A percentile compares a stretch with the other conserved stretches of the same genome.
phyloP scores from a whole-genome alignment of 1,140 invertebrate species.

The Caenorhabditis inopinata region DNA sequence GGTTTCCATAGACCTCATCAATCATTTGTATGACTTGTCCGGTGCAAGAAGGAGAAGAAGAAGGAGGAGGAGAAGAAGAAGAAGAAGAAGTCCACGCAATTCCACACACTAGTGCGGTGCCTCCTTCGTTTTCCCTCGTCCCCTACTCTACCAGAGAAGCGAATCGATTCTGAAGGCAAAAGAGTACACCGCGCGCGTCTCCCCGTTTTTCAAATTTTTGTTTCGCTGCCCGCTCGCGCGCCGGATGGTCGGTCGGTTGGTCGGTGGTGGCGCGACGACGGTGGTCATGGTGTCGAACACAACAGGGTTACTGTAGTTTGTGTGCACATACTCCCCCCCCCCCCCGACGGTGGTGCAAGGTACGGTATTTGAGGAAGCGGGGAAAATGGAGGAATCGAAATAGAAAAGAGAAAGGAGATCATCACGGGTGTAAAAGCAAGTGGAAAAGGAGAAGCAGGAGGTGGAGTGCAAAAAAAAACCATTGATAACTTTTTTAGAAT shows the following conservation, averaged over 20 bases:
- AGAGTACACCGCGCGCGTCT: neutral
- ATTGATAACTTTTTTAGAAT: slow-evolving; percentile 18
- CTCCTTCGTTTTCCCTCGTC: neutral
- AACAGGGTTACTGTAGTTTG: slow-evolving; percentile 1
- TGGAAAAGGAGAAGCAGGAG: neutral
- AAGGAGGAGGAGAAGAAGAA: no score
- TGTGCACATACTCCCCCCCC: neutral
- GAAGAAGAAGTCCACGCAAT: slow-evolving; percentile 13
- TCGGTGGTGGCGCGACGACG: neutral
- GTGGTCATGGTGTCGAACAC: neutral
- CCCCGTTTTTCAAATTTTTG: slow-evolving; percentile 26
- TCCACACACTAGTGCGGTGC: no score
- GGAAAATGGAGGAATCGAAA: neutral
- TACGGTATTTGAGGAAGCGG: neutral
- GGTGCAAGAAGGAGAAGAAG: no score
- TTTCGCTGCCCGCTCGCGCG: neutral
- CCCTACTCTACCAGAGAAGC: neutral
- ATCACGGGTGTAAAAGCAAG: neutral
- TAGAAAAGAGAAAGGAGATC: neutral
- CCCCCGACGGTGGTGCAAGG: neutral
- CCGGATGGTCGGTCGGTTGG: neutral
- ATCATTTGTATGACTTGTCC: slow-evolving; percentile 34
- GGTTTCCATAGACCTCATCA: slow-evolving; percentile 22
- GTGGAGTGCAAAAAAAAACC: neutral
- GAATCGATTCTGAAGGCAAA: neutral